Percentiles rank a stretch among this genome's conserved stretches.
Evolutionary conservation across 1,140 invertebrate genomes (phyloP).

Genomic region (Thalassaphorura encarpata): DNA sequence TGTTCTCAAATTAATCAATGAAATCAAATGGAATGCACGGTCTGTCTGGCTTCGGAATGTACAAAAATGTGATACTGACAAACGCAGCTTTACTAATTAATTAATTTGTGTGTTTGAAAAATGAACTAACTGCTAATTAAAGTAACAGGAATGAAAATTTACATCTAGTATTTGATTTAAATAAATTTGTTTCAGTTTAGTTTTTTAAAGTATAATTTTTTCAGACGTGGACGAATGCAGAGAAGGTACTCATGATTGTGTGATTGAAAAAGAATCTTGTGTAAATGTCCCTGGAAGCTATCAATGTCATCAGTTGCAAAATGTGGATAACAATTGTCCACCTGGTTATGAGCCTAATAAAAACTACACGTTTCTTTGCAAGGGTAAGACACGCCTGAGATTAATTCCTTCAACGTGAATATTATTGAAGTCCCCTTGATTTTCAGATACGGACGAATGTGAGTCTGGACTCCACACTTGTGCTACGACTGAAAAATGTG

Average conservation of each 20-base stretch:
- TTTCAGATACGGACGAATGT: slow-evolving; percentile 28
- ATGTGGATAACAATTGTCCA: slow-evolving; percentile 24
- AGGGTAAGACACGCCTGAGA: slow-evolving; percentile 16
- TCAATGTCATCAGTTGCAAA: slow-evolving; percentile 35
- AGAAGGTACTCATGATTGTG: slow-evolving; percentile 40
- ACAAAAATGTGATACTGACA: no score
- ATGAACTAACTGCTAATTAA: background rate
- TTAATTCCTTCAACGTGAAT: background rate
- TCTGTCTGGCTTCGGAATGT: no score
- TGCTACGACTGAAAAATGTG: slow-evolving; percentile 31
- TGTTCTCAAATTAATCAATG: no score
- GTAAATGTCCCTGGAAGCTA: slow-evolving; percentile 38
- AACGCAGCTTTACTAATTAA: background rate
- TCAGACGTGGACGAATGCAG: slow-evolving; percentile 47
- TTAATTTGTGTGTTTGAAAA: background rate
- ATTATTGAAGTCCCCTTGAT: background rate
- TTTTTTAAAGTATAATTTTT: no score
- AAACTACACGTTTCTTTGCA: slow-evolving; percentile 30
- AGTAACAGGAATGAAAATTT: background rate
- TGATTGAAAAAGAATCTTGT: slow-evolving; percentile 34
- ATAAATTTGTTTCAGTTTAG: no score
- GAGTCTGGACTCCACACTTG: slow-evolving; percentile 25
- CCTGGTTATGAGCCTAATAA: slow-evolving; percentile 30
- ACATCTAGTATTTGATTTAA: background rate
- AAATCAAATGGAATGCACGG: no score